Evolutionary conservation across 2,797 vertebrate genomes (phyloP).

Genomic region (Oreortyx pictus): DNA sequence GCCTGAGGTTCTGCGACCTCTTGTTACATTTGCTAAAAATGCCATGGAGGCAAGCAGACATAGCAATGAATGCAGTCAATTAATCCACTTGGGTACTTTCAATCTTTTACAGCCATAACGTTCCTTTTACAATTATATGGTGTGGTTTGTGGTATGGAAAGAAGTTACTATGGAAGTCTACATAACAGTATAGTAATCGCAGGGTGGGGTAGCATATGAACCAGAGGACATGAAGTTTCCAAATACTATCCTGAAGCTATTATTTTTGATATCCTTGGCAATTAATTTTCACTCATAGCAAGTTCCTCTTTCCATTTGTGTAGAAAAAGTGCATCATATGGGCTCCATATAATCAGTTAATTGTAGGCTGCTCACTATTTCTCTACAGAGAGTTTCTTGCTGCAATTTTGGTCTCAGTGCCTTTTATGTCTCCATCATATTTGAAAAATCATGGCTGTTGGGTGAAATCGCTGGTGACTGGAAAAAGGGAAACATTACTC

Average conservation of each 20-base stretch:
- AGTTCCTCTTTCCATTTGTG: not conserved
- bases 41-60: fast-evolving
- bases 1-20: not conserved
- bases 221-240: not conserved
- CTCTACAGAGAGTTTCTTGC: not conserved
- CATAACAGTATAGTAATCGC: not conserved
- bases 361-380: not conserved
- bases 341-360: not conserved
- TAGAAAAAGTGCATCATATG: fast-evolving
- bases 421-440: not conserved
- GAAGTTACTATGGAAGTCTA: not conserved
- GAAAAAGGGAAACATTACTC: too few relatives aligned
- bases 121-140: not conserved
- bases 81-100: not conserved
- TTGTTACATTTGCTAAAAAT: not conserved
- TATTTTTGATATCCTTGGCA: not conserved
- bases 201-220: not conserved
- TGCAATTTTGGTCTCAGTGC: not conserved
- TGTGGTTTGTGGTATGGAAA: not conserved
- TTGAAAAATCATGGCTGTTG: too few relatives aligned
- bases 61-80: not conserved
- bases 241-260: not conserved
- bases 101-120: not conserved
- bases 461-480: too few relatives aligned
- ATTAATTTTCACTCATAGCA: not conserved